Evolutionary conservation across 2,113 vertebrate genomes (phyloP).

Genomic region (Paedocypris sp.): DNA sequence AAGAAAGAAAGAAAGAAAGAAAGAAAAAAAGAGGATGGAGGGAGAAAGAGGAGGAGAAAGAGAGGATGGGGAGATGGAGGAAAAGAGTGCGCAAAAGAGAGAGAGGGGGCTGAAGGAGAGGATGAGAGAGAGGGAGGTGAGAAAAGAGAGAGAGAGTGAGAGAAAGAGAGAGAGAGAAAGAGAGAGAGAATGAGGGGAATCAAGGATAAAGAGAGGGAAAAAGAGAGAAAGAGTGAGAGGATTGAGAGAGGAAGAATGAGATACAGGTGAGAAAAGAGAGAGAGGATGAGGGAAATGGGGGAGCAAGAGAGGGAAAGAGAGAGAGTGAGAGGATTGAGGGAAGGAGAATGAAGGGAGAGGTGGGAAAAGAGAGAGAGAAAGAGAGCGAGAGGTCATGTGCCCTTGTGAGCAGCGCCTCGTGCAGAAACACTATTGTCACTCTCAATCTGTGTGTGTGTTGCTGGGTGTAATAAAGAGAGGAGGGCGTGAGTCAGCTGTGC

Average conservation of each 20-base stretch:
- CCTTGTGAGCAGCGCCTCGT: neutral
- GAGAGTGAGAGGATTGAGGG: no score
- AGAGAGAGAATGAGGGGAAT: neutral
- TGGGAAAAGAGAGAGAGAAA: neutral
- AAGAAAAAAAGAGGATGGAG: neutral
- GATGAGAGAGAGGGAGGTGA: neutral
- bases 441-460: constrained; percentile 14
- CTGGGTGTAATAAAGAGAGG: neutral
- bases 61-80: no score
- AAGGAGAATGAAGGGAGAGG: no score
- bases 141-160: neutral
- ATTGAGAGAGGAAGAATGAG: neutral
- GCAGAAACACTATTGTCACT: constrained; percentile 23
- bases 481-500: neutral
- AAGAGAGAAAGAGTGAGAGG: neutral
- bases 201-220: neutral
- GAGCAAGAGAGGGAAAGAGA: neutral
- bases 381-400: neutral
- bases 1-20: neutral
- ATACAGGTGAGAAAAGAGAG: constrained; percentile 4
- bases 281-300: neutral
- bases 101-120: neutral
- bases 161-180: neutral
- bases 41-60: neutral
- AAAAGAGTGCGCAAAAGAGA: no score